phyloP scores from a whole-genome alignment of 2,797 vertebrate species.

The Hoplostethus atlanticus region DNA sequence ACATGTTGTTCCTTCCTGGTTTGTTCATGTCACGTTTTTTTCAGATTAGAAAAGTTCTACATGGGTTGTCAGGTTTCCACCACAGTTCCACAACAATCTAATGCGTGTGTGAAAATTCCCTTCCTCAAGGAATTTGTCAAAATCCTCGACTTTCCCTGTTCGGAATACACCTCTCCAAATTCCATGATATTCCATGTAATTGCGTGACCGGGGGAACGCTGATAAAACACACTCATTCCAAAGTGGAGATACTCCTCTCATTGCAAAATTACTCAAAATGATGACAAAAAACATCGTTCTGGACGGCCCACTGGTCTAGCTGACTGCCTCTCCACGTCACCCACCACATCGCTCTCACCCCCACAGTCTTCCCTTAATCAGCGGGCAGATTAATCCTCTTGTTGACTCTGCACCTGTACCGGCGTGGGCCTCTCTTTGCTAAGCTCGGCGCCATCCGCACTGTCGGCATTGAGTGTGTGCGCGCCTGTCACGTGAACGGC shows the following conservation, averaged over 20 bases:
- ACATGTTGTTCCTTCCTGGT: neutral
- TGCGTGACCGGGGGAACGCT: neutral
- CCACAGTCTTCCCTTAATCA: constrained; percentile 57
- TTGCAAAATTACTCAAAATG: constrained; percentile 21
- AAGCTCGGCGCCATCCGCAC: constrained; percentile 40
- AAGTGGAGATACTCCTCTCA: neutral
- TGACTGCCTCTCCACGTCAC: constrained; percentile 27
- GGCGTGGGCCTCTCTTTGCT: constrained; percentile 44
- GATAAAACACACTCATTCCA: neutral
- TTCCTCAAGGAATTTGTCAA: neutral
- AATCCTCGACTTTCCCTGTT: neutral
- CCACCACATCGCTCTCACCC: constrained; percentile 28
- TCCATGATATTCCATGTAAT: neutral
- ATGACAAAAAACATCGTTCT: constrained; percentile 27
- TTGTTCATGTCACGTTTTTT: too few species aligned
- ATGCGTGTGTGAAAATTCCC: too few species aligned
- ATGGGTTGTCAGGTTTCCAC: too few species aligned
- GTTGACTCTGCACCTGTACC: constrained; percentile 67
- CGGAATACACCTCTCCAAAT: neutral
- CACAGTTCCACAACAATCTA: neutral
- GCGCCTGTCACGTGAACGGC: constrained; percentile 33
- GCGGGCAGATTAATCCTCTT: constrained; percentile 71
- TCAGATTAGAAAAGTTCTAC: too few species aligned
- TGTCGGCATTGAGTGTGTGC: constrained; percentile 9
- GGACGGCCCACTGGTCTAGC: constrained; percentile 27